phyloP scores from a whole-genome alignment of 1,140 invertebrate species.

The Proctacanthus coquilletti region DNA sequence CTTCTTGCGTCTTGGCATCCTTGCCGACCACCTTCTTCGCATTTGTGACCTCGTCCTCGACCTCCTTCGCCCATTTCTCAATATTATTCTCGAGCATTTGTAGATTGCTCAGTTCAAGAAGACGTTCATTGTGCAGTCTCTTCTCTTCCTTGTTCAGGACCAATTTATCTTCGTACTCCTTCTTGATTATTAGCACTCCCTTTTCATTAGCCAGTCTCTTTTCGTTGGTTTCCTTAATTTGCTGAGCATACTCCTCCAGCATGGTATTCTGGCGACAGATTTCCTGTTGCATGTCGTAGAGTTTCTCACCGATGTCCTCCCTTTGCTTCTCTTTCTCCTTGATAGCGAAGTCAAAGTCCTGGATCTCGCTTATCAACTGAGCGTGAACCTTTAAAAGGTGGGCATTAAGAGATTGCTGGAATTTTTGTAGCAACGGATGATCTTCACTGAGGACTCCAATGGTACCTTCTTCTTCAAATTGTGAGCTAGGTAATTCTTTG shows the following conservation, averaged over 20 bases:
- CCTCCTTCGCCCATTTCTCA: constrained; percentile 33
- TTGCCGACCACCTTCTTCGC: constrained; percentile 36
- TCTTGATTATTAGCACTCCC: constrained; percentile 19
- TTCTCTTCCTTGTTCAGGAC: constrained; percentile 27
- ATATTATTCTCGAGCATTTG: constrained; percentile 30
- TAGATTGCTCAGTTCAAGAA: constrained; percentile 30
- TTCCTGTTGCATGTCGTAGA: constrained; percentile 36
- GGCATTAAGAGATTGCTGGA: constrained; percentile 41
- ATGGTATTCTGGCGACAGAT: constrained; percentile 33
- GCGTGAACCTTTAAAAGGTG: constrained; percentile 39
- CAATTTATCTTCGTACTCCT: constrained; percentile 25
- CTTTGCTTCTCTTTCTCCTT: constrained; percentile 30
- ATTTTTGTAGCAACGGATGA: constrained; percentile 45
- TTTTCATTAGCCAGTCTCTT: constrained; percentile 28
- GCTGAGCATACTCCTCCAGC: constrained; percentile 33
- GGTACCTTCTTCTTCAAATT: too few relatives aligned
- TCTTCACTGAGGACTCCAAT: too few relatives aligned
- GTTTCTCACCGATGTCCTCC: constrained; percentile 29
- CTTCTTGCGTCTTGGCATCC: constrained; percentile 31
- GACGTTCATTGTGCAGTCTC: constrained; percentile 24
- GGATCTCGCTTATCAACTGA: constrained; percentile 38
- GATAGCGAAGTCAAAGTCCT: constrained; percentile 33
- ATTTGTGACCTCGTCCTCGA: constrained; percentile 32
- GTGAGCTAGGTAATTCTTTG: too few relatives aligned
- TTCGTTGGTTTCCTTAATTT: constrained; percentile 29